phyloP scores from a whole-genome alignment of 2,797 vertebrate species.

The Steatocranus sp. region DNA sequence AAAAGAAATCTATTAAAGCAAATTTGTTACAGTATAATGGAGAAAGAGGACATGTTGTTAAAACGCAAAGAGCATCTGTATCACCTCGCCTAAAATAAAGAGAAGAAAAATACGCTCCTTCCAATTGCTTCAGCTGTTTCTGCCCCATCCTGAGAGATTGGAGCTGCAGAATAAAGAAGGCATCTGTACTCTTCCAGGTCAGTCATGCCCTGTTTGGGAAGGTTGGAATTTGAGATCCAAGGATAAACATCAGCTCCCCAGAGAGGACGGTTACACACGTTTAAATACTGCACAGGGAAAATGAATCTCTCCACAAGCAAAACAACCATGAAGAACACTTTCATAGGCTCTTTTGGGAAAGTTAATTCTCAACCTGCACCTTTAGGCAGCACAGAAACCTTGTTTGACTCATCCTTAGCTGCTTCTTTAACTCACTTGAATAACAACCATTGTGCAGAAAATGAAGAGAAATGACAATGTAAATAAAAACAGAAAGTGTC shows the following conservation, averaged over 20 bases:
- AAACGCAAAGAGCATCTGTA: constrained; percentile 86
- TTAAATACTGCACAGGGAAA: constrained; percentile 59
- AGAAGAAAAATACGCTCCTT: constrained; percentile 12
- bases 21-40: constrained; percentile 84
- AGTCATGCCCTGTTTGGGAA: constrained; percentile 72
- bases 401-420: not conserved
- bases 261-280: constrained; percentile 65
- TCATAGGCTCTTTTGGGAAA: constrained; percentile 40
- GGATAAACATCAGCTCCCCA: constrained; percentile 73
- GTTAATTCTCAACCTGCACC: constrained; percentile 54
- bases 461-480: constrained; percentile 16
- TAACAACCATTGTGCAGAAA: not conserved
- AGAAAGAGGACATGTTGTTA: constrained; percentile 82
- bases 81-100: constrained; percentile 60
- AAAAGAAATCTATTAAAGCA: constrained; percentile 87
- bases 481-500: constrained; percentile 17
- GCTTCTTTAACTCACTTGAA: constrained; percentile 15
- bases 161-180: constrained; percentile 73
- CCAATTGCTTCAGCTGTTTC: constrained; percentile 79
- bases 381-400: constrained; percentile 11
- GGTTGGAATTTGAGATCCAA: constrained; percentile 76
- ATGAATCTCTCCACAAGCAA: constrained; percentile 63
- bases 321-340: constrained; percentile 55
- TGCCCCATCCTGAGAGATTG: constrained; percentile 74
- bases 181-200: constrained; percentile 77